Conservation (phyloP, 2,888 invertebrate genomes). For the Odiellus spinosus region DNA sequence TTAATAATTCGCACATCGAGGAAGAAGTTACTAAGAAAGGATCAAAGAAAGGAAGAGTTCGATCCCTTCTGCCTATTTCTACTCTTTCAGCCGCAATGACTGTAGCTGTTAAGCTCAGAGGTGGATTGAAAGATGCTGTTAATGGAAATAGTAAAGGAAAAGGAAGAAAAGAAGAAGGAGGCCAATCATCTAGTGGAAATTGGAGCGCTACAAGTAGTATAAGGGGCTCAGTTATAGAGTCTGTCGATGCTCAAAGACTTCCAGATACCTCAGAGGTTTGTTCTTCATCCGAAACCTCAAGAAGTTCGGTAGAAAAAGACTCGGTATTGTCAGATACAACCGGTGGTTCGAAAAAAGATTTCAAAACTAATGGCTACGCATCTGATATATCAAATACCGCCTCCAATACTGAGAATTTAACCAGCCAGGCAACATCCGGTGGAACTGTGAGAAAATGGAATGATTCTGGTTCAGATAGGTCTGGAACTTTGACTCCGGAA, state of each 20-base stretch:
- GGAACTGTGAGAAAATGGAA: no score
- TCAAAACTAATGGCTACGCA: conserved; percentile 7
- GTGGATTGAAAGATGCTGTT: conserved; percentile 24
- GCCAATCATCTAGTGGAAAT: conserved; percentile 76
- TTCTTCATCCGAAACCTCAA: conserved; percentile 21
- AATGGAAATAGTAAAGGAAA: not conserved
- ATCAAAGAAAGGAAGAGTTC: conserved; percentile 9
- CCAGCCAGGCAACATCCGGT: no score
- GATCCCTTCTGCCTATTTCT: conserved; percentile 16
- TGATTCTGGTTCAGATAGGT: not conserved
- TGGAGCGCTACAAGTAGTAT: conserved; percentile 80
- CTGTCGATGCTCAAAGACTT: conserved; percentile 35
- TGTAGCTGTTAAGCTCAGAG: conserved; percentile 54
- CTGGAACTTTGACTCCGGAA: conserved; percentile 12
- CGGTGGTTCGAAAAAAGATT: not conserved
- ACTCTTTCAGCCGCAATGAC: conserved; percentile 39
- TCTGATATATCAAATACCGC: not conserved
- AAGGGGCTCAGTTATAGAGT: conserved; percentile 29
- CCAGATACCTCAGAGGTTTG: conserved; percentile 6
- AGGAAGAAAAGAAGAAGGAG: conserved; percentile 20
- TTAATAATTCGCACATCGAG: not conserved
- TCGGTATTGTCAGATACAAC: conserved; percentile 24
- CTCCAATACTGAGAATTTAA: no score
- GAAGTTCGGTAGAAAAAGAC: conserved; percentile 30
- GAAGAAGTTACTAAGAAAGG: conserved; percentile 1